Percentiles rank a stretch among this genome's conserved stretches.
phyloP scores from a whole-genome alignment of 2,888 invertebrate genomes.

The Pherbina coryleti region DNA sequence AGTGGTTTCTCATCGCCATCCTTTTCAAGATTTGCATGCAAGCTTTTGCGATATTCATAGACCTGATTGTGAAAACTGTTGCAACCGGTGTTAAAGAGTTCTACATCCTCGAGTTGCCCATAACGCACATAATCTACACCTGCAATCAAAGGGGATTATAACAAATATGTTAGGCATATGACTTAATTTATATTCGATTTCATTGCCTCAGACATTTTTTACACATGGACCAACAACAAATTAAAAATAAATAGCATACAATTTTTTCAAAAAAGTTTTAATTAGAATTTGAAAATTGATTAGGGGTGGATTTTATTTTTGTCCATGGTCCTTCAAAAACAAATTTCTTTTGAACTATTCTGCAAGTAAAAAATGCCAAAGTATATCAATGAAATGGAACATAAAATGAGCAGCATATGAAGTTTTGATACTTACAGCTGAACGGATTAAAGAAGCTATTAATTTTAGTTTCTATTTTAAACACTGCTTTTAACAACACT shows the following conservation, averaged over 20 bases:
- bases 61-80: conserved; percentile 65
- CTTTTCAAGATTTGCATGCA: conserved; percentile 62
- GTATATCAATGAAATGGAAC: conserved; percentile 55
- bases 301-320: conserved; percentile 22
- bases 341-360: conserved; percentile 11
- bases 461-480: conserved; percentile 39
- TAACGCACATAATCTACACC: conserved; percentile 65
- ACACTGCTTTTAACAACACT: conserved; percentile 36
- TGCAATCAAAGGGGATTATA: conserved; percentile 49
- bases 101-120: conserved; percentile 64
- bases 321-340: conserved; percentile 48
- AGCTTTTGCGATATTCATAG: conserved; percentile 64
- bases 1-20: conserved; percentile 54
- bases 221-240: conserved; percentile 63
- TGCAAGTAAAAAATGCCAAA: conserved; percentile 48
- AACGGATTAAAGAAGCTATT: conserved; percentile 36
- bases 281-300: conserved; percentile 3
- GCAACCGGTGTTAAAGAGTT: conserved; percentile 61
- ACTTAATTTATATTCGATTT: conserved; percentile 56
- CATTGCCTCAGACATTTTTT: conserved; percentile 67
- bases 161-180: conserved; percentile 40
- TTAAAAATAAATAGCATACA: conserved; percentile 34
- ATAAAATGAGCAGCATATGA: conserved; percentile 48
- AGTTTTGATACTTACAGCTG: conserved; percentile 51
- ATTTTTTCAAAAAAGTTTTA: conserved; percentile 6